Base-by-base conservation (phyloP, 2,888 invertebrate genomes). In the Scotopteryx bipunctaria region DNA sequence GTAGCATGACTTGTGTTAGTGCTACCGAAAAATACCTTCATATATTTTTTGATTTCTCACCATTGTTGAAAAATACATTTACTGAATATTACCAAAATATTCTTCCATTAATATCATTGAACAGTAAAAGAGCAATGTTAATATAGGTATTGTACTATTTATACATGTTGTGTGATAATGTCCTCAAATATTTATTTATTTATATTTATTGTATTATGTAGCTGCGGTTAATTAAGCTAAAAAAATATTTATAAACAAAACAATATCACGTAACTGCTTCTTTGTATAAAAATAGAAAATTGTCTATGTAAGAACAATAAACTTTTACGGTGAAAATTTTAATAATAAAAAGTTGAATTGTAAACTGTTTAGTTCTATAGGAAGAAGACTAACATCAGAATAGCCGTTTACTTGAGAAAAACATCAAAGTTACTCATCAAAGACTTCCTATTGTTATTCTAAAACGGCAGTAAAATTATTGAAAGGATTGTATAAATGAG, bases 1-100 rank as follows among this genome's bases (percentile, higher is more conserved):
- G 59, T 54, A 33, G 51, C 50, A 55, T 62, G 57, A 61, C 61
- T 56, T 55, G 46, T 35, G 49, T 57, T 47, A 44, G 14, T 36
- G 45, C 48, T 52, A 25, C 46, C 42, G 35, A 49, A 54, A 49
- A 27, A 32, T 37, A n/a, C 13, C 42, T 40, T 25, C 31, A 2
- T 19, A 13, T 21, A 5, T 32, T 37, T 27, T 19, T 38, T 13
- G 23, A 37, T 31, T 25, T 43, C 35, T 38, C 9, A 33, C 16
- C 6, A 8, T 11, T 17, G 15, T n/a, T 13, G 17, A 9, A 21
- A 15, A 48, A 21, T 25, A 15, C 15, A 32, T 9, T 17, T 3
- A 23, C 8, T 19, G 11, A 25, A 23, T 16, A n/a, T n/a, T n/a
- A n/a, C n/a, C n/a, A n/a, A n/a, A n/a, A n/a, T n/a, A n/a, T n/a